Base-by-base conservation (phyloP, 2,797 vertebrate species). In the Knipowitschia caucasica region DNA sequence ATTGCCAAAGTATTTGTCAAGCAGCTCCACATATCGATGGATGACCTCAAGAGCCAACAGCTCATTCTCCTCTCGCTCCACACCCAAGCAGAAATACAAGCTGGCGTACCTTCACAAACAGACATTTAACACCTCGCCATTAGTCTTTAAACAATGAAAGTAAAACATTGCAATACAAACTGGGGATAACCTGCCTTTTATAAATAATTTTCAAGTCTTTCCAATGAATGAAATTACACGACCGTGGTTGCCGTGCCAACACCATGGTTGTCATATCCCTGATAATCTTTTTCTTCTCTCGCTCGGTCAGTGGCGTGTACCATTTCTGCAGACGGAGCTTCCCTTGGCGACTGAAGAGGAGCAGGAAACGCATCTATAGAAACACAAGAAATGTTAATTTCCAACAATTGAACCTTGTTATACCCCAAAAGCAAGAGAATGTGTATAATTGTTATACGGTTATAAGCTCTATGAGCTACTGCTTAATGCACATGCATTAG, bases 1-100 rank as follows among this genome's bases (percentile, higher is more conserved):
- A 24, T 95, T 99, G 84, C 97, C 97, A 85, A 99, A 99, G 86
- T 99, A 99, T 86, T 93, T 95, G 89, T 99, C 97, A 79, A 99
- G 91, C 54, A 99, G 88, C 78, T 99, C 96, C 71, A 99, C 96
- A 0, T 98, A 96, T 53, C 96, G 93, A 80, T 99, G 97, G 47
- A 99, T 92, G 11, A 95, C 73, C 83, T 99, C 97, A 81, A 99
- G 87, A 1, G 91, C 94, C 70, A 99, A 73, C 33, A 99, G 92
- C 79, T 99, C 97, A 26, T 99, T 99, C 72, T 99, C 97, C 52
- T 94, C 82, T 59, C 88, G 90, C 53, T 98, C 97, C 75, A 95
- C 78, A 40, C 86, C 97, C 89, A 95, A 92, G 84, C 97, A 99
- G 91, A 99, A 98, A 86, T 94, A 99, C 64, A 99, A 88, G 80